These are phyloP conservation scores for Falco biarmicus DNA, from an alignment of 2,797 vertebrate genomes.

Conservation along the genomic window DNA sequence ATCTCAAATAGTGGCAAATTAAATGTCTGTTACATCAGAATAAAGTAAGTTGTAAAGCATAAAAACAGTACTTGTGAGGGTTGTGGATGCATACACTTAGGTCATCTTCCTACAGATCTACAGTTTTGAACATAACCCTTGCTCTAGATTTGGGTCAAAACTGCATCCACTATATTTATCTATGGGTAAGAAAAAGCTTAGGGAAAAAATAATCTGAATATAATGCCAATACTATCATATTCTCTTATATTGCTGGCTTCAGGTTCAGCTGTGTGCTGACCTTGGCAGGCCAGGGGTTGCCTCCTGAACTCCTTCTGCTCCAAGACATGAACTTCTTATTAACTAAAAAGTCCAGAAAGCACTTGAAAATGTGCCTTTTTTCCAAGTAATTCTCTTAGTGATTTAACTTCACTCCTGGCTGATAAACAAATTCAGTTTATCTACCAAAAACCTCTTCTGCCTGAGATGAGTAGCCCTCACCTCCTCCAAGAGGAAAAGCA, in stretches of 20 bases:
- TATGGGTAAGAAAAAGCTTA: background rate
- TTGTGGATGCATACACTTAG: background rate
- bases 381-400: background rate
- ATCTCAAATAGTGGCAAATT: constrained; percentile 38
- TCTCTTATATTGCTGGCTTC: background rate
- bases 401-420: background rate
- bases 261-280: background rate
- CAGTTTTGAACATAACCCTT: background rate
- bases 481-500: background rate
- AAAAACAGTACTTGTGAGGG: background rate
- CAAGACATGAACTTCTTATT: background rate
- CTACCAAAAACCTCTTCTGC: background rate
- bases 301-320: background rate
- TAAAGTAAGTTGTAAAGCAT: background rate
- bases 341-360: background rate
- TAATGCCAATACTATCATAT: background rate
- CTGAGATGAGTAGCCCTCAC: background rate
- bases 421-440: background rate
- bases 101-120: background rate
- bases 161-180: background rate
- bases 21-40: background rate
- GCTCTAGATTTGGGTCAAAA: background rate
- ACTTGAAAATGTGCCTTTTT: background rate
- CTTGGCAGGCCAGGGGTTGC: background rate
- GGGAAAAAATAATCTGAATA: background rate